Conservation (phyloP, 2,797 vertebrate genomes). For the Pyrocephalus nanus region DNA sequence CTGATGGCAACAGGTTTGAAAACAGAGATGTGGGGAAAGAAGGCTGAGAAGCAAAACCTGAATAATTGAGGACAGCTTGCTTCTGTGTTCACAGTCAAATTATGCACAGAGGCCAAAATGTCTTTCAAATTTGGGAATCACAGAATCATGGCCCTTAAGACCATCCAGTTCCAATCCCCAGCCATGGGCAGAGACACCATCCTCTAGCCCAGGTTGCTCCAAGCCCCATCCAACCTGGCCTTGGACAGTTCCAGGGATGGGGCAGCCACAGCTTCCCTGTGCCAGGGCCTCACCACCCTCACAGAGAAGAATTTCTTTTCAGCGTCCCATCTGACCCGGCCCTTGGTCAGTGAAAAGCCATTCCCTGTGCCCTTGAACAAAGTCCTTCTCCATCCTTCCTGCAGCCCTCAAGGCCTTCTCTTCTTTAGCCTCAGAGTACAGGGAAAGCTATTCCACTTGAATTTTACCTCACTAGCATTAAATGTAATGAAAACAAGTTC, state of each 20-base stretch:
- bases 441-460: neutral
- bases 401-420: neutral
- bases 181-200: neutral
- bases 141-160: neutral
- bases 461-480: neutral
- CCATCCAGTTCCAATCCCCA: fast-evolving
- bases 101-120: neutral
- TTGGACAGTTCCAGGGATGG: neutral
- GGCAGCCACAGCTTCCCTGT: neutral
- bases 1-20: neutral
- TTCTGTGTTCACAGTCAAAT: neutral
- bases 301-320: neutral
- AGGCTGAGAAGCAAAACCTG: neutral
- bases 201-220: neutral
- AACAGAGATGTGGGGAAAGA: neutral
- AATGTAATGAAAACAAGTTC: neutral
- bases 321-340: neutral
- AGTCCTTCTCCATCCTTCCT: neutral
- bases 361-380: fast-evolving
- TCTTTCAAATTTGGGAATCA: neutral
- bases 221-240: neutral
- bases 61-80: neutral
- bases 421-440: neutral
- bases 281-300: neutral
- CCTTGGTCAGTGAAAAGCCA: neutral